Evolutionary conservation across 2,888 invertebrate genomes (phyloP).

Genomic region (Nomada fucata): DNA sequence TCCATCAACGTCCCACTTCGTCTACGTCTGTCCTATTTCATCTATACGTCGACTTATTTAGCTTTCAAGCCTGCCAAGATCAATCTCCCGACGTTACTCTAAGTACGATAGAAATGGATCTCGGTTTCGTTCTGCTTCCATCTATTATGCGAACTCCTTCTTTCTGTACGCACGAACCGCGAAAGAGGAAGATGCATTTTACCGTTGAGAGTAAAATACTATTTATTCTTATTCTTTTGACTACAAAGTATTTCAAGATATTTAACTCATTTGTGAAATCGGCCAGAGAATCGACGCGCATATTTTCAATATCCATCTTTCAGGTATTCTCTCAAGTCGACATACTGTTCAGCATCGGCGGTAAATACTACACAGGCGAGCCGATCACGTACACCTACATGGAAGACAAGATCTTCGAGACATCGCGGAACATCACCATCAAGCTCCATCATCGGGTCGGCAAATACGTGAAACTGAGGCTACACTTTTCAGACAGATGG

Average conservation of each 20-base stretch:
- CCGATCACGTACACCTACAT: conserved; percentile 90
- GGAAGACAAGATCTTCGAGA: conserved; percentile 92
- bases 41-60: conserved; percentile 47
- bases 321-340: conserved; percentile 92
- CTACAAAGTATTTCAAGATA: too few relatives aligned
- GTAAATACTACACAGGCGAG: conserved; percentile 90
- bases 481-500: conserved; percentile 93
- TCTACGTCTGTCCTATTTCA: conserved; percentile 56
- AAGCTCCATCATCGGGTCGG: conserved; percentile 93
- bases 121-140: conserved; percentile 2
- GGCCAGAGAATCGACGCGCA: background rate
- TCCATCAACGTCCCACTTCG: conserved; percentile 65
- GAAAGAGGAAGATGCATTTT: too few relatives aligned
- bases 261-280: background rate
- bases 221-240: too few relatives aligned
- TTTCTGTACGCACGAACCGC: background rate
- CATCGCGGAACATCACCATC: conserved; percentile 92
- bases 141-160: background rate
- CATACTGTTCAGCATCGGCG: conserved; percentile 92
- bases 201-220: too few relatives aligned
- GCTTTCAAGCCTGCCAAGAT: conserved; percentile 34
- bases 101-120: conserved; percentile 47
- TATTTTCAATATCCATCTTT: conserved; percentile 44
- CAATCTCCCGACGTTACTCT: conserved; percentile 36
- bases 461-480: conserved; percentile 90